phyloP scores from a whole-genome alignment of 2,797 vertebrate genomes.

The Lithobates sylvaticus region DNA sequence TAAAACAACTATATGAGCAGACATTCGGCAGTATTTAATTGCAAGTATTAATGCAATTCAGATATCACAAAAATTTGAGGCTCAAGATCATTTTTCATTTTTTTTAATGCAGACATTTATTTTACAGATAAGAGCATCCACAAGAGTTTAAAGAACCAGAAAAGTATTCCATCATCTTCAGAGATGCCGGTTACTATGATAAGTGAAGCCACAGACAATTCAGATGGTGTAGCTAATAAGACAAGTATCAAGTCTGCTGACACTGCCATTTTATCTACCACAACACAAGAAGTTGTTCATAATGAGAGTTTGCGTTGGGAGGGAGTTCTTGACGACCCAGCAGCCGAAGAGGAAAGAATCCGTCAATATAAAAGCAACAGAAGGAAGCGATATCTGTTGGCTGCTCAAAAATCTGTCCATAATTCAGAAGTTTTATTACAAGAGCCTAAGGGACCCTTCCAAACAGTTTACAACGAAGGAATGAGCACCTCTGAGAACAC shows the following conservation, averaged over 20 bases:
- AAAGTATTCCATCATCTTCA: conserved; percentile 11
- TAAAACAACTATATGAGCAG: too few relatives aligned
- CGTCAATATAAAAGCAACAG: conserved; percentile 80
- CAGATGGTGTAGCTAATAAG: conserved; percentile 39
- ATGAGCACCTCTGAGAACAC: not conserved
- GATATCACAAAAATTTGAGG: too few relatives aligned
- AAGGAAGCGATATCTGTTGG: conserved; percentile 78
- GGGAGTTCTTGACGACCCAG: conserved; percentile 80
- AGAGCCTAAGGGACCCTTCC: rapidly evolving
- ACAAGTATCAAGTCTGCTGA: conserved; percentile 3
- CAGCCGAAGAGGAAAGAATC: conserved; percentile 83
- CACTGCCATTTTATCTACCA: rapidly evolving
- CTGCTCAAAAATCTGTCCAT: conserved; percentile 72
- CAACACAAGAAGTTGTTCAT: conserved; percentile 59
- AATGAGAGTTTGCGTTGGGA: conserved; percentile 87
- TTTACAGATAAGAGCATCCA: conserved; percentile 75
- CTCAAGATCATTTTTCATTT: not conserved
- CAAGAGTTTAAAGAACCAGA: conserved; percentile 58
- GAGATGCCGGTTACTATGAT: conserved; percentile 48
- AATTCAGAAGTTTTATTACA: not conserved
- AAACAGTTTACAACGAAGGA: not conserved
- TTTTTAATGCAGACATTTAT: conserved; percentile 21
- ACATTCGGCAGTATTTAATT: not conserved
- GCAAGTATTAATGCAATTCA: too few relatives aligned
- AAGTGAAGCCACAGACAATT: conserved; percentile 39